A percentile compares a stretch with the other conserved stretches of the same genome.
Evolutionary conservation across 2,888 invertebrate genomes (phyloP).

Genomic region (Phania funesta): DNA sequence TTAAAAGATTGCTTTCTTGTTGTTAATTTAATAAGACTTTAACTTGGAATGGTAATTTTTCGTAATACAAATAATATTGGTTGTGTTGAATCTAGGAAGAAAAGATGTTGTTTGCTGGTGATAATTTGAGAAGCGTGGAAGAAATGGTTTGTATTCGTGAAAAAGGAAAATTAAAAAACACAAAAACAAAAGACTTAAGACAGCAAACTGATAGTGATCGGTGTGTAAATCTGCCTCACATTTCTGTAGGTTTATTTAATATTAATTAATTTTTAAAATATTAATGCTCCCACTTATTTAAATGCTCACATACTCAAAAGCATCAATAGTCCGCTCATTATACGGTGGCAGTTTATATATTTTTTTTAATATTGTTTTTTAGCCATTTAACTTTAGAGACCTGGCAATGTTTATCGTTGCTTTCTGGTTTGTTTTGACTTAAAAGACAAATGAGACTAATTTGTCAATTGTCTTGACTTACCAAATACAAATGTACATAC

Average conservation of each 20-base stretch:
- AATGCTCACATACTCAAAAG: background rate
- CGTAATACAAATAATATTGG: conserved; percentile 9
- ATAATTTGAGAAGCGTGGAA: conserved; percentile 67
- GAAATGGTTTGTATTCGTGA: conserved; percentile 19
- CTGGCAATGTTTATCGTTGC: conserved; percentile 53
- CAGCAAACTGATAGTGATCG: conserved; percentile 45
- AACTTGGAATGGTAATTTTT: conserved; percentile 20
- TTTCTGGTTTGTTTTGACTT: conserved; percentile 76
- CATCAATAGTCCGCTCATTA: conserved; percentile 46
- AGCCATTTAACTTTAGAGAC: conserved; percentile 52
- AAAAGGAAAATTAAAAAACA: background rate
- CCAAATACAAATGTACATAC: background rate
- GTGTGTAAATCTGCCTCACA: background rate
- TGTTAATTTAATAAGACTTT: conserved; percentile 50
- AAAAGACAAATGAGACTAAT: conserved; percentile 78
- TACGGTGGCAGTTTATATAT: conserved; percentile 59
- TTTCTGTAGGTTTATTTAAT: conserved; percentile 32
- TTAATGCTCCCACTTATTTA: conserved; percentile 46
- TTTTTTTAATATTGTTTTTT: conserved; percentile 23
- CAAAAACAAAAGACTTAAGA: conserved; percentile 59
- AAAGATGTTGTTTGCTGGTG: conserved; percentile 60
- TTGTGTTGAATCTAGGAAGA: conserved; percentile 10
- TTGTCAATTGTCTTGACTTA: conserved; percentile 74
- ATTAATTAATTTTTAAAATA: conserved; percentile 48
- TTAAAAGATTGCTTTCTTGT: conserved; percentile 67